Base-by-base conservation (phyloP, 2,888 invertebrate genomes). In the Metallyticus violacea region DNA sequence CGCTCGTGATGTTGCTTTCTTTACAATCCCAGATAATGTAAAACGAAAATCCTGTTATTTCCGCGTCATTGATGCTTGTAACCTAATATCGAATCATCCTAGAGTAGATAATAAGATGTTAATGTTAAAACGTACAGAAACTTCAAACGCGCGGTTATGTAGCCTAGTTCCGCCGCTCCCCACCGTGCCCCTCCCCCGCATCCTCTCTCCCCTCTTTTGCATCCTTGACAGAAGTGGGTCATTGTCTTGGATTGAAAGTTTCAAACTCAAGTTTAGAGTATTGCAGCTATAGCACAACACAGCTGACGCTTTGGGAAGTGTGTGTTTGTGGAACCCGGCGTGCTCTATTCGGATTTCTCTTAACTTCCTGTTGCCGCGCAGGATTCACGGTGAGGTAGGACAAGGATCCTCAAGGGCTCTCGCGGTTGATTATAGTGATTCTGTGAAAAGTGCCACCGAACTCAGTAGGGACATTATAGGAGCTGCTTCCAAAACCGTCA, bases 241-340 rank as follows among this genome's bases (percentile, higher is more conserved):
- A 88, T 88, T 88, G 87, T 86, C 87, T 88, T 79, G 80, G 86
- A 87, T 86, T 86, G 87, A 87, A 87, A 87, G 87, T 87, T 86
- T 62, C 40, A n/a, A n/a, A n/a, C n/a, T n/a, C n/a, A n/a, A n/a
- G n/a, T n/a, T n/a, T n/a, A n/a, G 40, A 62, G 15, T 15, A 62
- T 62, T 62, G 40, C 40, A 4, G 40, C 40, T 15, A 62, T 62
- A 22, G 40, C 40, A 62, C 40, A 62, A 62, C 40, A 62, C 40
- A 62, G 40, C 40, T 62, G 40, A 62, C 40, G 40, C 15, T 62
- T 62, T 62, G 40, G 40, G 40, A 62, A 62, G 40, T 62, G 40
- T 62, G 40, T 62, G 15, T 62, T 9, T 15, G n/a, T n/a, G n/a
- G n/a, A n/a, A n/a, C n/a, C n/a, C n/a, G n/a, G n/a, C n/a, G n/a